Conservation (phyloP, 1,140 invertebrate species). For the Drosophila truncata region DNA sequence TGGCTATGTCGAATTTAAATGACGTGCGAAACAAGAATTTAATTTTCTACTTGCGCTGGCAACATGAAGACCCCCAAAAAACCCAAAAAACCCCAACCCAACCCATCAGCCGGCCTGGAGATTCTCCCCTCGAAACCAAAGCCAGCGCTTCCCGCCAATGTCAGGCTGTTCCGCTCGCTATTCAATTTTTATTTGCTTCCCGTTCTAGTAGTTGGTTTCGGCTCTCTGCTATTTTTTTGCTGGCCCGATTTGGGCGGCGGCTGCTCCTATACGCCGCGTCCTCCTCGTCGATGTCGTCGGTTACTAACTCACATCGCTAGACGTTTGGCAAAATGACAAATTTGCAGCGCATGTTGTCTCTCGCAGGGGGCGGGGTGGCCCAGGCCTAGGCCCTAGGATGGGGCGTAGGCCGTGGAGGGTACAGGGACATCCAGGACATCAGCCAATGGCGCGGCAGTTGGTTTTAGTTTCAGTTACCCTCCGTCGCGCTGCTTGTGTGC, state of each 20-base stretch:
- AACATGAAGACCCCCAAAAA: slow-evolving; percentile 45
- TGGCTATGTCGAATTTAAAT: slow-evolving; percentile 81
- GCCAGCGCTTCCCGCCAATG: slow-evolving; percentile 41
- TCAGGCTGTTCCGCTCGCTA: slow-evolving; percentile 41
- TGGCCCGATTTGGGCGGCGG: slow-evolving; percentile 12
- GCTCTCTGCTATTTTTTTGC: slow-evolving; percentile 21
- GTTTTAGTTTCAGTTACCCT: slow-evolving; percentile 68
- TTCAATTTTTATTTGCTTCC: slow-evolving; percentile 64
- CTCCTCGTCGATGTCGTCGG: slow-evolving; percentile 47
- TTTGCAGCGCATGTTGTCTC: slow-evolving; percentile 72
- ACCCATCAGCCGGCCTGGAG: neutral
- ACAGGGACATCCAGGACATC: slow-evolving; percentile 18
- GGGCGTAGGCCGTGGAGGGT: slow-evolving; percentile 26
- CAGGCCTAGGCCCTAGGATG: neutral
- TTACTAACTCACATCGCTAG: slow-evolving; percentile 59
- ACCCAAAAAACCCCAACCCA: slow-evolving; percentile 2
- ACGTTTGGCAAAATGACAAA: slow-evolving; percentile 84
- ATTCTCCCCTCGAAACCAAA: neutral
- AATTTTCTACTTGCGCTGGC: slow-evolving; percentile 71
- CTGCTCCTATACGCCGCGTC: slow-evolving; percentile 16
- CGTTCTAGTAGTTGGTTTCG: slow-evolving; percentile 36
- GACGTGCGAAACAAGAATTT: slow-evolving; percentile 85
- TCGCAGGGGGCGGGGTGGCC: slow-evolving; percentile 33
- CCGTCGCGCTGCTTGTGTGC: slow-evolving; percentile 57
- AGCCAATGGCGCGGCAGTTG: slow-evolving; percentile 66